Conservation (phyloP, 2,888 invertebrate species). For the Cenopis cana region DNA sequence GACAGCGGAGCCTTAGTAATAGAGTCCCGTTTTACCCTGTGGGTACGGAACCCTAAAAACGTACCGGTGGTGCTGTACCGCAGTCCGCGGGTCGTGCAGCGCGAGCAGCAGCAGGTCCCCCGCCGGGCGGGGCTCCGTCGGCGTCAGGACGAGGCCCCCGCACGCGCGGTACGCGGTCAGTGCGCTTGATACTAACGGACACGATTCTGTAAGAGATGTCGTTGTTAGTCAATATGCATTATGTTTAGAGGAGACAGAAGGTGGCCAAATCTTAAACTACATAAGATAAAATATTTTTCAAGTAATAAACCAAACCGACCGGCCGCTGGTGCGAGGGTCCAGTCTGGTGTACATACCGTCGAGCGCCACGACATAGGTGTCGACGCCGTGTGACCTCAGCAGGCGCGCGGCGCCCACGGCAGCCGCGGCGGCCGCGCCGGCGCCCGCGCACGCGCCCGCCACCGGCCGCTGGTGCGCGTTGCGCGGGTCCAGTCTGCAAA, state of each 20-base stretch:
- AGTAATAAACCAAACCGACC: too few species aligned
- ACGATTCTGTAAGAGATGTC: slow-evolving; percentile 71
- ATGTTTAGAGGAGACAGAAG: too few species aligned
- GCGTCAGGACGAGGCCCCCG: slow-evolving; percentile 48
- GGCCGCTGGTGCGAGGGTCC: too few species aligned
- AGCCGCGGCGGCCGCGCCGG: slow-evolving; percentile 77
- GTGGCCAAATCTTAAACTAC: too few species aligned
- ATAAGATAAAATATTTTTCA: too few species aligned
- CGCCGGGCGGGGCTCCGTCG: slow-evolving; percentile 48
- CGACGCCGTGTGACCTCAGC: slow-evolving; percentile 91
- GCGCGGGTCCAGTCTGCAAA: slow-evolving; percentile 90
- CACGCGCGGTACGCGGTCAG: slow-evolving; percentile 59
- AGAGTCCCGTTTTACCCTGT: too few species aligned
- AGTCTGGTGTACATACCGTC: slow-evolving; percentile 1
- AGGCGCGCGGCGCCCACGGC: slow-evolving; percentile 92
- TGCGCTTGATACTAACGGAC: slow-evolving; percentile 68
- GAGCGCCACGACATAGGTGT: slow-evolving; percentile 56
- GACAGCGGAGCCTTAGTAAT: too few species aligned
- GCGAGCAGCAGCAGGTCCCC: slow-evolving; percentile 87
- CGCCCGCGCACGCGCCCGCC: slow-evolving; percentile 88
- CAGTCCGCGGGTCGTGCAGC: slow-evolving; percentile 47
- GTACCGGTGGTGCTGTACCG: background rate
- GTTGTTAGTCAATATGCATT: too few species aligned
- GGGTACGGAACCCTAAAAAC: too few species aligned
- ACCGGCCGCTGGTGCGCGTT: slow-evolving; percentile 95